Conservation (phyloP, 92 coral and sea anemone species). For the Phenganax stokvisi region DNA sequence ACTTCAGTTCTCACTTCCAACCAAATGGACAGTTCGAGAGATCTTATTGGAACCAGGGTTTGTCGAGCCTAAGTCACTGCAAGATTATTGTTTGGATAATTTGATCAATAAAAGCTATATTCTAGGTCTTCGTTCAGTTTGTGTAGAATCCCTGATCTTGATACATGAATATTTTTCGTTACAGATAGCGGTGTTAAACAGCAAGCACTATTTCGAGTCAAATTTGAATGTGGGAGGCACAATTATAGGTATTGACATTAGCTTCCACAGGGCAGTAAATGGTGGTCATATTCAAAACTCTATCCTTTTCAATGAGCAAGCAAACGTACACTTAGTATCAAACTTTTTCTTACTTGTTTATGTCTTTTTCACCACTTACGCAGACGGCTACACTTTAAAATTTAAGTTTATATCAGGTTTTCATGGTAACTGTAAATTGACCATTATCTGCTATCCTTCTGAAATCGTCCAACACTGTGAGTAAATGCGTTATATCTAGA, state of each 20-base stretch:
- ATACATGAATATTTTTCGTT: background rate
- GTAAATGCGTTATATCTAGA: slow-evolving; percentile 7
- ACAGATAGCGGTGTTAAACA: slow-evolving; percentile 31
- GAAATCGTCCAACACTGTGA: background rate
- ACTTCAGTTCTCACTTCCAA: slow-evolving; percentile 45
- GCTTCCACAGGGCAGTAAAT: background rate
- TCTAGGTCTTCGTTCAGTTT: background rate
- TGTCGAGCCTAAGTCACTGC: background rate
- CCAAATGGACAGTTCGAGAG: slow-evolving; percentile 18
- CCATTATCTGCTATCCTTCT: background rate
- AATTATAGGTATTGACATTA: slow-evolving; percentile 10
- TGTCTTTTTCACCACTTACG: too few species aligned
- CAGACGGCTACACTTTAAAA: too few species aligned
- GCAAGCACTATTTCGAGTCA: slow-evolving; percentile 40
- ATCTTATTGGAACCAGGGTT: slow-evolving; percentile 31
- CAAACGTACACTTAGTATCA: too few species aligned
- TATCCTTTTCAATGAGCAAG: background rate
- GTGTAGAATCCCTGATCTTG: too few species aligned
- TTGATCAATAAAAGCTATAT: background rate
- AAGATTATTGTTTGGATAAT: background rate
- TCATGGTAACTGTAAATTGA: too few species aligned
- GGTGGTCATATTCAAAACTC: background rate
- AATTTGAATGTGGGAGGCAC: slow-evolving; percentile 31
- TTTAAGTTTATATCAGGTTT: too few species aligned
- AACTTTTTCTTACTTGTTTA: too few species aligned